phyloP scores from a whole-genome alignment of 2,888 invertebrate genomes.

The Drosophila peninsularis region DNA sequence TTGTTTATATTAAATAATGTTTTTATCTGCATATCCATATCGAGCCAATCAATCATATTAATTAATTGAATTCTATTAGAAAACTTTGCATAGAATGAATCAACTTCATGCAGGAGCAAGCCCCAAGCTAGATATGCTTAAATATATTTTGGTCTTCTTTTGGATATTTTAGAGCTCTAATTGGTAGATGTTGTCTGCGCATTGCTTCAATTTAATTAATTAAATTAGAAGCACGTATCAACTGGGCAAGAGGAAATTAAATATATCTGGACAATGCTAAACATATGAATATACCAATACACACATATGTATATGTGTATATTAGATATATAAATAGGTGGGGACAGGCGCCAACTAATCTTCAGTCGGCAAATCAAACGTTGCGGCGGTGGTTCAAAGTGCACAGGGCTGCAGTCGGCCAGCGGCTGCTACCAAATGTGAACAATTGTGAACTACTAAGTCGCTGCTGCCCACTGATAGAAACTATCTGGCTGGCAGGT shows the following conservation, averaged over 20 bases:
- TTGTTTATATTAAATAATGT: background rate
- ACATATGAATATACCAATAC: background rate
- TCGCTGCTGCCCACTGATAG: background rate
- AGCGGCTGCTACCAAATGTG: slow-evolving; percentile 4
- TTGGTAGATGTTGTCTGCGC: slow-evolving; percentile 52
- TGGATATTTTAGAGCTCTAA: slow-evolving; percentile 32
- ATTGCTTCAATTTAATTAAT: slow-evolving; percentile 57
- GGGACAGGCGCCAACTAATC: slow-evolving; percentile 64
- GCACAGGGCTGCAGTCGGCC: slow-evolving; percentile 51
- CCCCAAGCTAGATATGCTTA: slow-evolving; percentile 8
- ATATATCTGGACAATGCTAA: slow-evolving; percentile 42
- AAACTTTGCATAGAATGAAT: background rate
- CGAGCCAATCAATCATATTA: slow-evolving; percentile 14
- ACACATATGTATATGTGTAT: slow-evolving; percentile 8
- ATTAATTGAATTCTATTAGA: slow-evolving; percentile 11
- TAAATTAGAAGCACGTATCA: slow-evolving; percentile 65
- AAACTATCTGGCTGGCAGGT: slow-evolving; percentile 17
- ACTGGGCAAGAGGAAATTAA: slow-evolving; percentile 66
- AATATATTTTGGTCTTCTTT: slow-evolving; percentile 1
- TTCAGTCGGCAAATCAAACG: slow-evolving; percentile 52
- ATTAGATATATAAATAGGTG: background rate
- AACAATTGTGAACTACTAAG: slow-evolving; percentile 13
- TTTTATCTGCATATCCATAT: slow-evolving; percentile 7
- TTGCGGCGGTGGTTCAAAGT: slow-evolving; percentile 57
- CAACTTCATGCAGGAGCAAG: background rate